Base-by-base conservation (phyloP, 2,113 vertebrate species). In the Triplophysa rosa region DNA sequence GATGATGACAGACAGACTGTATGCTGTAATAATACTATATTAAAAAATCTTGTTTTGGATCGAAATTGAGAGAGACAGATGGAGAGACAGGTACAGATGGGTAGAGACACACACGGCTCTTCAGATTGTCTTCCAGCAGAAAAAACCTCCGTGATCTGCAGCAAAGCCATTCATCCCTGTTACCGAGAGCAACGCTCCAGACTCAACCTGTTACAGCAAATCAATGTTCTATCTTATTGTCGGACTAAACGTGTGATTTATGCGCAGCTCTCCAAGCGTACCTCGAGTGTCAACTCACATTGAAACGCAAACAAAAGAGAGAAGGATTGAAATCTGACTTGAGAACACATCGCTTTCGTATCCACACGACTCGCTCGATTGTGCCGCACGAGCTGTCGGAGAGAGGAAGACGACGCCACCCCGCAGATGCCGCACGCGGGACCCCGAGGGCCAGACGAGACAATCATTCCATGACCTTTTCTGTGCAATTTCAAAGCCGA, bases 241-340 rank as follows among this genome's bases (percentile, higher is more conserved):
- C 83, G 79, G 82, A 81, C 58, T 13, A 84, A 79, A 84, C 86
- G 77, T 80, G 58, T 89, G 86, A 90, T 90, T 91, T 93, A 87
- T 84, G 86, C 87, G 89, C 84, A 66, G 83, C 83, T 87, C 87
- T 85, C 83, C 71, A 75, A 85, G 86, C 52, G 9, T 42, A 82
- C 80, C 81, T 85, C 24, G 80, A 1, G 14, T 72, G 67, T 59
- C 26, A 45, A 24, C 47, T 56, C 8, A 0, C 52, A 72, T 72
- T 59, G 29, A 72, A 59, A 59, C 14, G 12, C 54, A 72, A 54
- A 72, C 54, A 42, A 72, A 72, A 59, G 69, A 72, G 33, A 0
- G n/a, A 17, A 59, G 58, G 40, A 42, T 33, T 40, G 33, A 33
- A 42, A 72, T 40, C 33, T 72, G 69, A 24, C 33, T 10, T 1